A percentile compares a stretch with the other conserved stretches of the same genome.
Evolutionary conservation across 2,797 vertebrate genomes (phyloP).

Genomic region (Phoebastria nigripes): DNA sequence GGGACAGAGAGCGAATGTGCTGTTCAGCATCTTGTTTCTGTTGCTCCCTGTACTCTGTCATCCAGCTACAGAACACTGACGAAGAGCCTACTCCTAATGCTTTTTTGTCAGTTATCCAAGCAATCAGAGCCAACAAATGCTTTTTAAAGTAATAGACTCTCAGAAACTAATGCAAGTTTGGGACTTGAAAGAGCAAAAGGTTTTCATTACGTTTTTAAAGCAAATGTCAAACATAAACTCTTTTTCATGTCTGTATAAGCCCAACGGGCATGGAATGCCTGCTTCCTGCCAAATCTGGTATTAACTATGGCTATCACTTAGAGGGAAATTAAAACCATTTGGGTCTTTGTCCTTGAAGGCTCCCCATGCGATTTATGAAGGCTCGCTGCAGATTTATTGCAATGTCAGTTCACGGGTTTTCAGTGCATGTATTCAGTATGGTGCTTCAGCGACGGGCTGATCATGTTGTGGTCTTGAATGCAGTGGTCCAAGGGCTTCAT

Average conservation of each 20-base stretch:
- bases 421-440: neutral
- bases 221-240: conserved; percentile 26
- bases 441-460: neutral
- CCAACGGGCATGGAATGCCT: neutral
- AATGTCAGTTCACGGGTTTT: neutral
- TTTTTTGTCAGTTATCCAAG: neutral
- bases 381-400: neutral
- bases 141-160: neutral
- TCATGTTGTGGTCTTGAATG: neutral
- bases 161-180: neutral
- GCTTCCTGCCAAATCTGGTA: conserved; percentile 15
- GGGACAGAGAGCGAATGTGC: neutral
- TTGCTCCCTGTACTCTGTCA: neutral
- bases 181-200: neutral
- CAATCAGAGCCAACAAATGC: neutral
- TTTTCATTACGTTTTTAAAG: conserved; percentile 43
- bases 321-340: conserved; percentile 31
- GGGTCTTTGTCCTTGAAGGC: neutral
- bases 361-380: neutral
- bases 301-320: conserved; percentile 22
- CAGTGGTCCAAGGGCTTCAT: neutral
- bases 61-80: neutral
- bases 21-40: neutral
- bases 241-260: conserved; percentile 26
- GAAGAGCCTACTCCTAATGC: neutral